Conservation (phyloP, 35 echinoderm and acorn worm species). For the Heliocidaris tuberculata region DNA sequence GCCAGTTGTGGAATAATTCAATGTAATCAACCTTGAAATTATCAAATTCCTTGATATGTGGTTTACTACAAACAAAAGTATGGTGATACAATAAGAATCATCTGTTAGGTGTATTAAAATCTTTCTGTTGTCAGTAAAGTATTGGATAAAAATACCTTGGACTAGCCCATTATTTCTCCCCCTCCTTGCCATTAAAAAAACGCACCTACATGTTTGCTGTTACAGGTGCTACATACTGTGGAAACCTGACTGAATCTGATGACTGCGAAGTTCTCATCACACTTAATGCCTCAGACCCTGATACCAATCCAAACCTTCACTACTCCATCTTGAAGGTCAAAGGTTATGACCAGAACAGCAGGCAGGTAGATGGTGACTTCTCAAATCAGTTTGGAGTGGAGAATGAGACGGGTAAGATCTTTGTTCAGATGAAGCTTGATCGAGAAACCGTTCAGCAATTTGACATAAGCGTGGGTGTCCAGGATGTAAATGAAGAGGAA, state of each 20-base stretch:
- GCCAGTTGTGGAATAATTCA: too few species aligned
- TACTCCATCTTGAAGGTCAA: conserved; percentile 26
- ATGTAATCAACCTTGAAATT: too few species aligned
- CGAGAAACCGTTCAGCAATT: conserved; percentile 44
- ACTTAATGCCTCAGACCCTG: conserved; percentile 51
- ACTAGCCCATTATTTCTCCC: too few species aligned
- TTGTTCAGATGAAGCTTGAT: conserved; percentile 43
- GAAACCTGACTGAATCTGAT: neutral
- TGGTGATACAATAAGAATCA: too few species aligned
- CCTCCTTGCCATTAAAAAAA: too few species aligned
- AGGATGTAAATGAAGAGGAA: conserved; percentile 46
- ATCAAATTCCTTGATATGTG: too few species aligned
- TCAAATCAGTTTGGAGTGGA: conserved; percentile 49
- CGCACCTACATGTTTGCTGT: neutral
- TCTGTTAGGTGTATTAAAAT: too few species aligned
- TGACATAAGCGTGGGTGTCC: conserved; percentile 32
- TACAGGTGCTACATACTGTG: neutral
- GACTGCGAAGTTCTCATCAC: neutral
- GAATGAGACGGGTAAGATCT: conserved; percentile 32
- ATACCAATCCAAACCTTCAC: conserved; percentile 1
- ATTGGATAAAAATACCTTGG: too few species aligned
- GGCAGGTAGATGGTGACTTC: neutral
- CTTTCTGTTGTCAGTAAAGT: too few species aligned
- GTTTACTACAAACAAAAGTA: too few species aligned
- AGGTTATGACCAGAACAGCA: neutral